phyloP scores from a whole-genome alignment of 2,888 invertebrate genomes.

The Nasonia oneida region DNA sequence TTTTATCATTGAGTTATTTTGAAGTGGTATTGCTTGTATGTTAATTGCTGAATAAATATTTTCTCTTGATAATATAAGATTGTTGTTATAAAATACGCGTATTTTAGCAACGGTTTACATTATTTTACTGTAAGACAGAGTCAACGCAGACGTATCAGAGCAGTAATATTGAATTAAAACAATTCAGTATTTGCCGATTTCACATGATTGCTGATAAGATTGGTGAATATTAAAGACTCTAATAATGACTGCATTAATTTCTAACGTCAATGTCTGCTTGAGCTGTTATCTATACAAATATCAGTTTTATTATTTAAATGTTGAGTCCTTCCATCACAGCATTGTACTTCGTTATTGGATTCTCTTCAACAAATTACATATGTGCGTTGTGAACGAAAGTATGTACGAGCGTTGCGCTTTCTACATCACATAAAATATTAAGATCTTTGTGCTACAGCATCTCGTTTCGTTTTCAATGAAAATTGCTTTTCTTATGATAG shows the following conservation, averaged over 20 bases:
- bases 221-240: background rate
- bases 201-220: background rate
- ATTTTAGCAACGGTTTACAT: background rate
- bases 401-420: slow-evolving; percentile 22
- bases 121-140: background rate
- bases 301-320: no score
- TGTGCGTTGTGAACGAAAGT: background rate
- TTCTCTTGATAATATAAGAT: background rate
- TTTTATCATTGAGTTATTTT: background rate
- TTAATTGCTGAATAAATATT: background rate
- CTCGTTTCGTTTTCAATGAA: slow-evolving; percentile 22
- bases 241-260: slow-evolving; percentile 2
- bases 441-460: slow-evolving; percentile 28
- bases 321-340: background rate
- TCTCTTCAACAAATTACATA: background rate
- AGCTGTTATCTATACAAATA: no score
- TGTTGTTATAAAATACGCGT: background rate
- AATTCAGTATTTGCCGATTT: slow-evolving; percentile 19
- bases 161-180: background rate
- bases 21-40: background rate
- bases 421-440: slow-evolving; percentile 23
- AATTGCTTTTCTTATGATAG: slow-evolving; percentile 16
- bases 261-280: background rate
- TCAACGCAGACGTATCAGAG: background rate
- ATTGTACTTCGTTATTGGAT: background rate